Base-by-base conservation (phyloP, 2,888 invertebrate species). In the Sericinus montela region DNA sequence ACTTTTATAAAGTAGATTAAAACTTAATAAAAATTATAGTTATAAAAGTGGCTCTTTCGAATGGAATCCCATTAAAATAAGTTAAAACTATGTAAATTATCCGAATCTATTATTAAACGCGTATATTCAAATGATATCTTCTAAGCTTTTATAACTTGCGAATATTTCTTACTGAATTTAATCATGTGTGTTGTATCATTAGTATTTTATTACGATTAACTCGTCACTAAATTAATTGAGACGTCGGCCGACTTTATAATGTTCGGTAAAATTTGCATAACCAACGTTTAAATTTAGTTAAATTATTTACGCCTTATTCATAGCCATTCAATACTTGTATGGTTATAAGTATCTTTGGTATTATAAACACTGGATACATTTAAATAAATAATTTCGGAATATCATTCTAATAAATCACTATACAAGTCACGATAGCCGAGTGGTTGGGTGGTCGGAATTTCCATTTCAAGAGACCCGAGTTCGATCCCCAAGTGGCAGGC, bases 221-320 rank as follows among this genome's bases (percentile, higher is more conserved):
- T 37, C 14, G 36, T 36, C 45, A 45, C 34, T 40, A 45, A 49
- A 44, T 44, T 16, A 34, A 44, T 49, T 37, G 28, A 49, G 44
- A 35, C 44, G 49, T 49, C 39, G 37, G 32, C 32, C 42, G 30
- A 41, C 41, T 45, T 45, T 32, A 45, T 37, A 37, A n/a, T 37
- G 2, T 37, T 7, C 29, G 40, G 42, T 50, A 37, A 32, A 45
- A 42, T 45, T 50, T 25, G 45, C 36, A 51, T 37, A 37, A 42
- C 30, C 45, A 30, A 45, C 28, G 36, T 51, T 41, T 42, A 25
- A 37, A 37, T 42, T 30, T 37, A 50, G n/a, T 4, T 3, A 15
- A 30, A 42, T 45, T 15, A 19, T 37, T 42, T 37, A 14, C 32
- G 35, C 36, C 34, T 23, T 23, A 39, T 40, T 23, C 19, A 19